Conservation (phyloP, 2,797 vertebrate genomes). For the Gobio occitaniae region DNA sequence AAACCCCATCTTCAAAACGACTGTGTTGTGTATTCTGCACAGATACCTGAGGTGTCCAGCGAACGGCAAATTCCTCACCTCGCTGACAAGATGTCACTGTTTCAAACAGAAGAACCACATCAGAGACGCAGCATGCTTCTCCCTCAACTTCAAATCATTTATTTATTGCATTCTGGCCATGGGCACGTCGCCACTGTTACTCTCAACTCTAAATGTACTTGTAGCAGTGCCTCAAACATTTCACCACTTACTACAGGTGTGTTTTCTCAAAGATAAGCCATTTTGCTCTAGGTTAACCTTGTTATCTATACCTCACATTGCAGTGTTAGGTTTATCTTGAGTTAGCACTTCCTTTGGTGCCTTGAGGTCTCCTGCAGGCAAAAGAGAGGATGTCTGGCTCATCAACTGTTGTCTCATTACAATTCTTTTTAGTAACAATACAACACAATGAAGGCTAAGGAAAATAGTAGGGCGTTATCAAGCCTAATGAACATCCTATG, state of each 20-base stretch:
- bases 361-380: slow-evolving; percentile 52
- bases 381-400: slow-evolving; percentile 47
- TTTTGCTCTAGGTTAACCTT: slow-evolving; percentile 64
- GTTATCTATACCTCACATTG: slow-evolving; percentile 59
- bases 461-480: not conserved
- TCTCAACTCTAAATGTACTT: slow-evolving; percentile 54
- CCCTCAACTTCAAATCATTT: slow-evolving; percentile 55
- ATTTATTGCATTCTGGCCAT: slow-evolving; percentile 58
- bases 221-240: slow-evolving; percentile 56
- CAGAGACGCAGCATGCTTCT: slow-evolving; percentile 27
- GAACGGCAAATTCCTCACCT: slow-evolving; percentile 50
- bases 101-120: slow-evolving; percentile 52
- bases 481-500: slow-evolving; percentile 10
- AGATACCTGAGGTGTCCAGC: slow-evolving; percentile 28
- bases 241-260: slow-evolving; percentile 56
- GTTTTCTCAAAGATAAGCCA: slow-evolving; percentile 60
- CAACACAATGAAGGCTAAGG: slow-evolving; percentile 20
- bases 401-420: slow-evolving; percentile 61
- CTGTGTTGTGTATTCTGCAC: slow-evolving; percentile 15
- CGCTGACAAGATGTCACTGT: slow-evolving; percentile 55
- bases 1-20: not conserved
- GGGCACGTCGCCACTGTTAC: slow-evolving; percentile 50
- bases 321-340: slow-evolving; percentile 62
- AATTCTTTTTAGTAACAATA: slow-evolving; percentile 49
- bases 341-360: slow-evolving; percentile 61